phyloP scores from a whole-genome alignment of 2,888 invertebrate genomes.

The Drosophila anomalata region DNA sequence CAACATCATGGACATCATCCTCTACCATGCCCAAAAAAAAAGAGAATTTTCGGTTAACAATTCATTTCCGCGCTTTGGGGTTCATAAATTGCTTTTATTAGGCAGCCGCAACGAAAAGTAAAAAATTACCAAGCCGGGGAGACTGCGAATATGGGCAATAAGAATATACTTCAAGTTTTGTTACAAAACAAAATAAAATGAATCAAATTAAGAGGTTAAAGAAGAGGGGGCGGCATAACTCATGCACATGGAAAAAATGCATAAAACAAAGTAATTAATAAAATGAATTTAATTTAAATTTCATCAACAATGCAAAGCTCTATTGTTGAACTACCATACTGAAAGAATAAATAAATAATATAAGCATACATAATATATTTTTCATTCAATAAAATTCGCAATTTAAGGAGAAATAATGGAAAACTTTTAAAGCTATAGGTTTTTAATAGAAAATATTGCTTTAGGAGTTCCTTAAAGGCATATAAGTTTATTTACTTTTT shows the following conservation, averaged over 20 bases:
- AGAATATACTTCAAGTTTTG: constrained; percentile 76
- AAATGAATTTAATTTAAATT: not conserved
- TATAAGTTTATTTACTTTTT: too few species aligned
- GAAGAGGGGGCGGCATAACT: constrained; percentile 1
- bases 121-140: constrained; percentile 20
- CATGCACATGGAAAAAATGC: constrained; percentile 9
- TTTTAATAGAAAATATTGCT: not conserved
- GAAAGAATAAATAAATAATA: constrained; percentile 4
- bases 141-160: constrained; percentile 57
- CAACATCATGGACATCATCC: constrained; percentile 23
- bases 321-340: not conserved
- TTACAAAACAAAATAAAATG: constrained; percentile 78
- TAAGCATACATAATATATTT: not conserved
- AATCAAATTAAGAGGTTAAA: constrained; percentile 70
- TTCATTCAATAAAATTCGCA: not conserved
- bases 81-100: constrained; percentile 79
- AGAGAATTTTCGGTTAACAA: constrained; percentile 63
- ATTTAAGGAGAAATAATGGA: not conserved
- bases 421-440: not conserved
- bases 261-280: not conserved
- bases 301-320: not conserved
- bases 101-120: constrained; percentile 55
- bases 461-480: not conserved
- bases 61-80: constrained; percentile 79
- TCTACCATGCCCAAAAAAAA: not conserved